Conservation (phyloP, 2,113 vertebrate genomes). For the Bufo bufo region DNA sequence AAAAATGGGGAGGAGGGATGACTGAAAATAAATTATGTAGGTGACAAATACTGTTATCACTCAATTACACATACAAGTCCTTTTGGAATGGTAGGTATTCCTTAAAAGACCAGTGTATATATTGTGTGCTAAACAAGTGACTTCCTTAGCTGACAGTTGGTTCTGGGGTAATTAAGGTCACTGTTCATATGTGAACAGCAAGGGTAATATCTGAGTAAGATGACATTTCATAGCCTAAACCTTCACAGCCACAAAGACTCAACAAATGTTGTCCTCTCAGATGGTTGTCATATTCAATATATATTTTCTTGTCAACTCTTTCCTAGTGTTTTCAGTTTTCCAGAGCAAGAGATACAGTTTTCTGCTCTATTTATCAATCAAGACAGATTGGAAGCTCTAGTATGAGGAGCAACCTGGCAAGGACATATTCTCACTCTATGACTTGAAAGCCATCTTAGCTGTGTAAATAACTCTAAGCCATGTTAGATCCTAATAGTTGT, state of each 20-base stretch:
- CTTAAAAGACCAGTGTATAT: background rate
- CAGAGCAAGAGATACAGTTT: constrained; percentile 51
- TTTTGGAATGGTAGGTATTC: no score
- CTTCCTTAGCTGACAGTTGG: background rate
- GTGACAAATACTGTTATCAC: no score
- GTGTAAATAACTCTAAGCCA: background rate
- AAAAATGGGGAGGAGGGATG: no score
- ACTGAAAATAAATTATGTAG: no score
- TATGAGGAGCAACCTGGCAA: constrained; percentile 40
- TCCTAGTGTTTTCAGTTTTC: constrained; percentile 38
- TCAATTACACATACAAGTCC: no score
- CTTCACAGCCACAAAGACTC: background rate
- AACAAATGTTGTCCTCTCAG: constrained; percentile 14
- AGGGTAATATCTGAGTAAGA: constrained; percentile 3
- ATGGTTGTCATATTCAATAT: constrained; percentile 36
- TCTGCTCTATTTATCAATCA: constrained; percentile 53
- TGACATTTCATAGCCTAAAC: constrained; percentile 35
- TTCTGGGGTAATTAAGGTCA: background rate
- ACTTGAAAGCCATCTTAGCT: constrained; percentile 39
- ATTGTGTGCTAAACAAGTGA: background rate
- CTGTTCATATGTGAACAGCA: background rate
- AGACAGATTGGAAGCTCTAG: constrained; percentile 36
- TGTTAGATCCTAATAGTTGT: constrained; percentile 1
- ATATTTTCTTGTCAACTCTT: constrained; percentile 44
- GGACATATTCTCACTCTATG: constrained; percentile 37